Evolutionary conservation across 2,888 invertebrate genomes (phyloP), one percentile per base, ranked within the genome.

Genomic region (Nudaria mundana): DNA sequence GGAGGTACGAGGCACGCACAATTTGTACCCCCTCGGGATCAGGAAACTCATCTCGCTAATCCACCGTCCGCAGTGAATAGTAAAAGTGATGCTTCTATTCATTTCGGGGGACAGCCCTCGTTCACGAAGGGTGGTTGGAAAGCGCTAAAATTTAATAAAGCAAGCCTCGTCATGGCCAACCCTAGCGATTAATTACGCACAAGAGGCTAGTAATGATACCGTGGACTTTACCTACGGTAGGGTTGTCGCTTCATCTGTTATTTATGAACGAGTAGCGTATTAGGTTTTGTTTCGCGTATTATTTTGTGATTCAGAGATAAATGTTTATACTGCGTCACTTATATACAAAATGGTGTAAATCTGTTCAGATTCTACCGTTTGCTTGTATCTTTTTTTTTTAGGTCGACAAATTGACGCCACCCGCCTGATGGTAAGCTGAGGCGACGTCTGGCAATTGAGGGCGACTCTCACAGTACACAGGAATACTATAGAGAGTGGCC

Each of bases 61-160:
- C 86, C 86, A 70, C 60, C 68, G 70, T 66, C 71, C 68, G 71
- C 63, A 62, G 81, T 82, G 86, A 85, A 86, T 86, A 86, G 87
- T 85, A 87, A 87, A 87, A 87, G 85, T 87, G 87, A 86, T 80
- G 81, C 83, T 69, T 77, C 82, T 84, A 84, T 86, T 86, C 82
- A 85, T 81, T 66, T 56, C 43, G 51, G 63, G 66, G 67, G 61
- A 61, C 28, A 7, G 5, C 35, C 37, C 37, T 18, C 25, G 46
- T 26, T 44, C 51, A 52, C 36, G 39, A 30, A 47, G 44, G 48
- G 58, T 55, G 58, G 58, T 43, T 22, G 70, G 71, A 73, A 76
- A 78, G 86, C 86, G 87, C 87, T 86, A 87, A 87, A 88, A 88
- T 88, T 87, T 88, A 88, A 88, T 88, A 88, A 88, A 87, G 82